phyloP scores from a whole-genome alignment of 1,140 invertebrate species.

The Brachionus manjavacas region DNA sequence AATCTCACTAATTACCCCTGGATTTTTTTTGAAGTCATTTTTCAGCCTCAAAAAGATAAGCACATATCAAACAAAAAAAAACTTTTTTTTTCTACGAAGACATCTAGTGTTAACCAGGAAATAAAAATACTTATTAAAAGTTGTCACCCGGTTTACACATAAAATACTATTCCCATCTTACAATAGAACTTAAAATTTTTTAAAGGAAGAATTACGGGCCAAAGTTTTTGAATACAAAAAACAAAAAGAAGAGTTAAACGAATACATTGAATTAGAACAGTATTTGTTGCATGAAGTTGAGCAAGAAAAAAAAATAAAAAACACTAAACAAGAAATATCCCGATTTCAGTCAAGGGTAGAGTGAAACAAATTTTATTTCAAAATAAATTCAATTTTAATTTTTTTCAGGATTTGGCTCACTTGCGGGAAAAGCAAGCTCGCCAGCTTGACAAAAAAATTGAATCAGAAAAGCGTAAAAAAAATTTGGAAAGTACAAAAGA shows the following conservation, averaged over 20 bases:
- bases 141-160: too few species aligned
- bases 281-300: background rate
- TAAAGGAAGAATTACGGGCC: constrained; percentile 46
- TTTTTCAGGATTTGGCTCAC: constrained; percentile 47
- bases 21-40: too few species aligned
- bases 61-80: too few species aligned
- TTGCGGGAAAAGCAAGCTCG: constrained; percentile 48
- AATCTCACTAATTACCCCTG: too few species aligned
- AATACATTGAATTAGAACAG: constrained; percentile 45
- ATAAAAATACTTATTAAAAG: too few species aligned
- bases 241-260: constrained; percentile 49
- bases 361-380: constrained; percentile 43
- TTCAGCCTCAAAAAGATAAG: too few species aligned
- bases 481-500: constrained; percentile 48
- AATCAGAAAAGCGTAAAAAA: constrained; percentile 48
- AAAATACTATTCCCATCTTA: too few species aligned
- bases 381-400: background rate
- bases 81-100: too few species aligned
- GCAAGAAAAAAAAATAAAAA: constrained; percentile 36
- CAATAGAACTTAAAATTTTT: background rate
- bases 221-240: constrained; percentile 48
- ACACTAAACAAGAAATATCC: constrained; percentile 1
- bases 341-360: constrained; percentile 43
- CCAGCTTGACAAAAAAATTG: constrained; percentile 46
- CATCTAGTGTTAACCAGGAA: too few species aligned